Evolutionary conservation across 2,888 invertebrate genomes (phyloP), one percentile per base, ranked within the genome.

Genomic region (Vesta saturnalis): DNA sequence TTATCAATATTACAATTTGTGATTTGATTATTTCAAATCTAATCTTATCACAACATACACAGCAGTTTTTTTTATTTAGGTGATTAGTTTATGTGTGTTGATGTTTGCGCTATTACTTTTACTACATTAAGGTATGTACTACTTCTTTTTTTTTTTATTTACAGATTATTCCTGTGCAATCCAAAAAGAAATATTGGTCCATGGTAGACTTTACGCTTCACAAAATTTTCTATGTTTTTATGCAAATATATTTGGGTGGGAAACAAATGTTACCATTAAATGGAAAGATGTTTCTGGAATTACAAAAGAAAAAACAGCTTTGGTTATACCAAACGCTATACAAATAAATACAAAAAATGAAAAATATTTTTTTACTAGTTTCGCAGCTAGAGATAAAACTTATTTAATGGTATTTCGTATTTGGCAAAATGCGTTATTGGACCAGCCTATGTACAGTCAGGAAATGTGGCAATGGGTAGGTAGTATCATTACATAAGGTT

Each of bases 171-270:
- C 97, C 14, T 98, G 98, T 87, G 98, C 98, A 6, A 87, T 97
- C 47, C 98, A 98, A 84, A 93, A 94, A 81, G 98, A 99, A 83
- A 97, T 99, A 80, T 87, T 99, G 71, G 93, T 95, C 5, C 99
- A 99, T 83, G 99, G 99, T 14, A 90, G 98, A 21, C 88, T 99
- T 78, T 99, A 97, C 86, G 93, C 97, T 56, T 95, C 97, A 0
- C 96, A 96, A 86, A 94, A 94, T 85, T 96, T 94, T 87, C 89
- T 98, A 69, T 97, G 97, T 84, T 99, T 99, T 87, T 94, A 98
- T 87, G 97, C 98, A 18, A 98, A 96, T 85, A 97, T 99, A 81
- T 96, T 99, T 84, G 91, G 95, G 78, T 98, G 97, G 97, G 97
- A 97, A 85, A 97, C 96, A 4, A 89, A 89, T 81, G 87, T 97